phyloP scores from a whole-genome alignment of 2,113 vertebrate genomes.

The Speoplatyrhinus poulsoni region DNA sequence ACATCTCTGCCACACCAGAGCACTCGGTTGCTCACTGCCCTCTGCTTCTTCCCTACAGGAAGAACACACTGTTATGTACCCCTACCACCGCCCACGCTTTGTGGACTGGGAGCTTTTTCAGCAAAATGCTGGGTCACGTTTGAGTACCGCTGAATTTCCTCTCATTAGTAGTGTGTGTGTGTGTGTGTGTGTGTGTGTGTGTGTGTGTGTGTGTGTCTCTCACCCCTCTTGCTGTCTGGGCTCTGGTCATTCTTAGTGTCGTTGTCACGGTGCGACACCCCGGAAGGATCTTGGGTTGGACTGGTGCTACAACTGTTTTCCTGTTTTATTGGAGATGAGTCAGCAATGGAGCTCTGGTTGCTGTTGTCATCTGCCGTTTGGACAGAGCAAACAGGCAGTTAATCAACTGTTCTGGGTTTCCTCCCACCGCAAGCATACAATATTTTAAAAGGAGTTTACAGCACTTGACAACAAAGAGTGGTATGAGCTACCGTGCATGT shows the following conservation, averaged over 20 bases:
- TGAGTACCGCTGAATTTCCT: too few relatives aligned
- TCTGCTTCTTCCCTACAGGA: too few relatives aligned
- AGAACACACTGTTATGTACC: too few relatives aligned
- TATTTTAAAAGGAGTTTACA: too few relatives aligned
- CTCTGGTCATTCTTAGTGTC: conserved; percentile 84
- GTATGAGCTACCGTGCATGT: conserved; percentile 87
- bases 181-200: conserved; percentile 4
- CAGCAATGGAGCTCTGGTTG: conserved; percentile 97
- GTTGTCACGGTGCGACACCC: conserved; percentile 75
- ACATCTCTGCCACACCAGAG: too few relatives aligned
- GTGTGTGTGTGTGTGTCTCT: conserved; percentile 11
- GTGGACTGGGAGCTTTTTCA: too few relatives aligned
- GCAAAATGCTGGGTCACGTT: too few relatives aligned
- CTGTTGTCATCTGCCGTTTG: conserved; percentile 88
- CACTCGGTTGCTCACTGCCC: too few relatives aligned
- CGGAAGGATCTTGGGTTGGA: conserved; percentile 84
- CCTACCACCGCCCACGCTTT: too few relatives aligned
- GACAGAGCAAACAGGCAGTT: not conserved
- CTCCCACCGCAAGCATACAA: too few relatives aligned
- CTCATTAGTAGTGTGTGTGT: not conserved
- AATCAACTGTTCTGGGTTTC: not conserved
- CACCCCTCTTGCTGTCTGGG: conserved; percentile 83
- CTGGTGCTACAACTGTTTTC: conserved; percentile 95
- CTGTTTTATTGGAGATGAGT: conserved; percentile 94
- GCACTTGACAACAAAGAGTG: not conserved